Evolutionary conservation across 1,140 invertebrate species (phyloP).

Genomic region (Cydia strobilella): DNA sequence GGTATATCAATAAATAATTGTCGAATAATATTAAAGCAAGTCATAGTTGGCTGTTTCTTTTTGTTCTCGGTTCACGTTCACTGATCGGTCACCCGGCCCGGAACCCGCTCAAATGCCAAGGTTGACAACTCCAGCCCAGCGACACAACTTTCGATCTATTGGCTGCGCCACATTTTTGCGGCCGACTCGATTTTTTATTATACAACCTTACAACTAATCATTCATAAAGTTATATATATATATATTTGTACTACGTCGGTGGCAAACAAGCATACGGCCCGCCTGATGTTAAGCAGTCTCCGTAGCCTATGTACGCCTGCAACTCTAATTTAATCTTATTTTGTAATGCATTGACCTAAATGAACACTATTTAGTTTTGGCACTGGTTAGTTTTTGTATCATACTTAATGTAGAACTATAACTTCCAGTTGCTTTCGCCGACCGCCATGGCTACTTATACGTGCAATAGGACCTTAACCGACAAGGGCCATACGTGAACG

Average conservation of each 20-base stretch:
- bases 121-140: conserved; percentile 78
- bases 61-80: conserved; percentile 44
- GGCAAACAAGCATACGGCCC: no score
- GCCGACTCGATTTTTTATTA: conserved; percentile 54
- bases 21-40: conserved; percentile 3
- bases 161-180: conserved; percentile 74
- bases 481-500: conserved; percentile 2
- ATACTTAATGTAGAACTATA: conserved; percentile 1
- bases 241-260: no score
- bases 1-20: background rate
- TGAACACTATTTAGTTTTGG: background rate
- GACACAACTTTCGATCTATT: conserved; percentile 76
- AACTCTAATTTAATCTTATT: background rate
- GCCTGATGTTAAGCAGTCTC: no score
- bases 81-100: conserved; percentile 60
- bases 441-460: background rate
- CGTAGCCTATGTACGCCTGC: no score
- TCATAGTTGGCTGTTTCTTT: conserved; percentile 20
- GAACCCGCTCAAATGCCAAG: conserved; percentile 78
- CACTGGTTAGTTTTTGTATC: background rate
- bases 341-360: background rate
- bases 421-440: conserved; percentile 2
- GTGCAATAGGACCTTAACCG: conserved; percentile 25
- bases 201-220: conserved; percentile 4
- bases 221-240: background rate